A percentile compares a stretch with the other conserved stretches of the same genome.
Conservation (phyloP, 1,140 invertebrate genomes). For the Eupeodes corollae region DNA sequence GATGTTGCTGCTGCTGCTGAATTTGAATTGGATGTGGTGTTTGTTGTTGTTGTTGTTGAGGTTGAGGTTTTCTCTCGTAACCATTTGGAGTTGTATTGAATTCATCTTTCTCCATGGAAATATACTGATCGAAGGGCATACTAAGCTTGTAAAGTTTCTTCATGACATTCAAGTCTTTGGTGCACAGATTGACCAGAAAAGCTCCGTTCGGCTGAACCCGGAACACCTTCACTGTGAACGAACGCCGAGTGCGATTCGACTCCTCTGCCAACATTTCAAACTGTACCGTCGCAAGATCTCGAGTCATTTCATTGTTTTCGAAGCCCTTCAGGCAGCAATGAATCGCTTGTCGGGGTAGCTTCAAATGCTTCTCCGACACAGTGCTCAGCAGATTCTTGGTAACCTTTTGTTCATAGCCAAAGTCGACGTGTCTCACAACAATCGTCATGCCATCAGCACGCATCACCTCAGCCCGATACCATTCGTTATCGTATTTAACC, state of each 20-base stretch:
- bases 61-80: background rate
- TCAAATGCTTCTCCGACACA: constrained; percentile 52
- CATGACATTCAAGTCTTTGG: constrained; percentile 33
- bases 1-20: background rate
- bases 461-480: constrained; percentile 58
- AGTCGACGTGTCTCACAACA: constrained; percentile 50
- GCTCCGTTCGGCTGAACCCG: constrained; percentile 39
- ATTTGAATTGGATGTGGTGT: too few species aligned
- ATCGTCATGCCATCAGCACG: constrained; percentile 22
- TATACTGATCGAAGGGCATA: constrained; percentile 33
- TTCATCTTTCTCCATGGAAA: constrained; percentile 30
- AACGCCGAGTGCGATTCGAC: constrained; percentile 21
- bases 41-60: background rate
- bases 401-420: constrained; percentile 64
- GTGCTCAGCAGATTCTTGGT: constrained; percentile 43
- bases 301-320: constrained; percentile 27
- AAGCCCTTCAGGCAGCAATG: constrained; percentile 46
- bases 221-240: constrained; percentile 45
- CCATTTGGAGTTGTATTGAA: constrained; percentile 15
- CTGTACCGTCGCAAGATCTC: constrained; percentile 29
- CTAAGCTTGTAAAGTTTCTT: constrained; percentile 31
- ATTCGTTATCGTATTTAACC: constrained; percentile 60
- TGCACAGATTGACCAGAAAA: constrained; percentile 34
- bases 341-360: constrained; percentile 59
- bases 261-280: constrained; percentile 37